Evolutionary conservation across 2,113 vertebrate species (phyloP).

Genomic region (Gymnocephalus cernua): DNA sequence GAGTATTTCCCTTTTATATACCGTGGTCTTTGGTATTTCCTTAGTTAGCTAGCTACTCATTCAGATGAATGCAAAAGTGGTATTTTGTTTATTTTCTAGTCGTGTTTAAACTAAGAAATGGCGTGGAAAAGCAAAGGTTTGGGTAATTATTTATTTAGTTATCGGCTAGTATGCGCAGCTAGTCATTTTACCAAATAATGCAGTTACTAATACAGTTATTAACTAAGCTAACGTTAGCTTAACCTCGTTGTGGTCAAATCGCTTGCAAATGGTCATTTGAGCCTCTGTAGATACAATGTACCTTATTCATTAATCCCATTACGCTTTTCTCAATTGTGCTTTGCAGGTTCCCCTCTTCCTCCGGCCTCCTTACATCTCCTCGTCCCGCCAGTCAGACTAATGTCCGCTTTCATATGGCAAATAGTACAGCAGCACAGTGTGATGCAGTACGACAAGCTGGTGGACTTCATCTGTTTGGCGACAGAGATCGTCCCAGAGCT

Average conservation of each 20-base stretch:
- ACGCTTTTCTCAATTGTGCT: neutral
- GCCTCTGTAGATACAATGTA: neutral
- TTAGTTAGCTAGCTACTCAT: too few relatives aligned
- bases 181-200: neutral
- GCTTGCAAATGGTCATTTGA: neutral
- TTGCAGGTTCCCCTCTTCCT: conserved; percentile 49
- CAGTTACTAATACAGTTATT: neutral
- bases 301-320: neutral
- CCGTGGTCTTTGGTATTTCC: too few relatives aligned
- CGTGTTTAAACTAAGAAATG: conserved; percentile 25
- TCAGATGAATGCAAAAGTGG: neutral
- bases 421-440: conserved; percentile 65
- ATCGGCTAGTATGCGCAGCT: fast-evolving
- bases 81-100: neutral
- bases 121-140: conserved; percentile 57
- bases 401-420: conserved; percentile 80
- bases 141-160: neutral
- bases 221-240: conserved; percentile 13
- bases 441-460: conserved; percentile 79
- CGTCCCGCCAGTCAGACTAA: conserved; percentile 74
- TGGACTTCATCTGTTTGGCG: conserved; percentile 79
- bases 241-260: too few relatives aligned
- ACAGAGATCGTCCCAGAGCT: conserved; percentile 80
- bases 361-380: conserved; percentile 66
- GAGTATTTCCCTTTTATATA: fast-evolving